Percentiles rank a stretch among this genome's conserved stretches.
phyloP scores from a whole-genome alignment of 2,797 vertebrate genomes.

The Echiichthys vipera region DNA sequence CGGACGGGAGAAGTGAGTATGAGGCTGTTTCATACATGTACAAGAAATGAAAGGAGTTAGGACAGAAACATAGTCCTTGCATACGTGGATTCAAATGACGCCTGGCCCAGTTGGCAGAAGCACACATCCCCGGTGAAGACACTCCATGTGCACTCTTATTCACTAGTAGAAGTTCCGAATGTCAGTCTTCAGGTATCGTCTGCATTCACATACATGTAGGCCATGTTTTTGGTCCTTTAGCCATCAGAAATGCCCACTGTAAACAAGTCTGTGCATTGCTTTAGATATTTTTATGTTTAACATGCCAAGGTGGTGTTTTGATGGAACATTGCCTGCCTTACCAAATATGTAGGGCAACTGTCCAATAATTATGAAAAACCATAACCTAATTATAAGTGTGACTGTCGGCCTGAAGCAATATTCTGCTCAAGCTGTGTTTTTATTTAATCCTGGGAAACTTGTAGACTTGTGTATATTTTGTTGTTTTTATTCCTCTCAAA shows the following conservation, averaged over 20 bases:
- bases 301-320: background rate
- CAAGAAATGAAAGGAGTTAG: background rate
- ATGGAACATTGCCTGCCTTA: background rate
- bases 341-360: background rate
- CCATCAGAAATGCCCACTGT: background rate
- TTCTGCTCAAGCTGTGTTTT: background rate
- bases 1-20: conserved; percentile 94
- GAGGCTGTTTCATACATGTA: background rate
- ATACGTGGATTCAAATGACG: no score
- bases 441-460: background rate
- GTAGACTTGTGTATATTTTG: background rate
- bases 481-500: background rate
- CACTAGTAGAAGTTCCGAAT: no score
- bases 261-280: background rate
- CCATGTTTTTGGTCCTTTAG: no score
- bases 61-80: no score
- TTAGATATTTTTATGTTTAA: background rate
- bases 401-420: background rate
- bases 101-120: no score
- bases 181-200: no score
- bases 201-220: no score
- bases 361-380: background rate
- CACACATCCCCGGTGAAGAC: no score
- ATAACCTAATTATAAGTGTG: background rate
- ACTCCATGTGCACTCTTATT: no score